Evolutionary conservation across 2,797 vertebrate species (phyloP).

Genomic region (Chelmon rostratus): DNA sequence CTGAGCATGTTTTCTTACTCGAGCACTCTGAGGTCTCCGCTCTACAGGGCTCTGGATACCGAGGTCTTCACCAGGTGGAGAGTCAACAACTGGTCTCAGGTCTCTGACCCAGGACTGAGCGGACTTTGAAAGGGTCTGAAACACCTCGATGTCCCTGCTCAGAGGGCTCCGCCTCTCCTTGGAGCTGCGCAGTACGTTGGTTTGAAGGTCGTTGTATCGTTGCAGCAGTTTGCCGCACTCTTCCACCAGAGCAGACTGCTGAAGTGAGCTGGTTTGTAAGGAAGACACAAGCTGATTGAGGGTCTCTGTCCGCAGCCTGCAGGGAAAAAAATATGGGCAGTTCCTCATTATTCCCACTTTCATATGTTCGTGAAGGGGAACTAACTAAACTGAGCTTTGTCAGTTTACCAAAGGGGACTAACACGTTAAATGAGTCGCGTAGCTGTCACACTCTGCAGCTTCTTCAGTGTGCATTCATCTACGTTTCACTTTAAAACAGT

Average conservation of each 20-base stretch:
- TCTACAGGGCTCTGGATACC: conserved; percentile 1
- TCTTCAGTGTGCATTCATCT: too few species aligned
- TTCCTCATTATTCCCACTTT: not conserved
- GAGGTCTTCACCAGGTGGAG: not conserved
- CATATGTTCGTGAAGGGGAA: not conserved
- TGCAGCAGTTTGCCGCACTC: conserved; percentile 54
- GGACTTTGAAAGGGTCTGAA: conserved; percentile 20
- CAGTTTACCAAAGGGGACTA: not conserved
- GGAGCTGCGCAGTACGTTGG: not conserved
- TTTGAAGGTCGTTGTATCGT: conserved; percentile 25
- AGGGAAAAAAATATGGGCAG: not conserved
- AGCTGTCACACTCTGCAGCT: too few species aligned
- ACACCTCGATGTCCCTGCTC: not conserved
- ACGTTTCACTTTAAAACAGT: too few species aligned
- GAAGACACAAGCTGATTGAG: conserved; percentile 48
- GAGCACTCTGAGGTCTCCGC: conserved; percentile 24
- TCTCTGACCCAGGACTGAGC: conserved; percentile 12
- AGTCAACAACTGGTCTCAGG: conserved; percentile 20
- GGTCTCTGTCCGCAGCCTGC: conserved; percentile 51
- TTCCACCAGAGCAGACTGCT: conserved; percentile 29
- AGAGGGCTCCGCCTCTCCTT: conserved; percentile 11
- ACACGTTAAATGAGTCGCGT: too few species aligned
- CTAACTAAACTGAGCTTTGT: not conserved
- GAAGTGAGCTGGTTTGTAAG: conserved; percentile 55
- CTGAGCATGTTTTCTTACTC: conserved; percentile 60